Evolutionary conservation across 2,888 invertebrate species (phyloP), one percentile per base, ranked within the genome.

Genomic region (Neoitamus cyanurus): DNA sequence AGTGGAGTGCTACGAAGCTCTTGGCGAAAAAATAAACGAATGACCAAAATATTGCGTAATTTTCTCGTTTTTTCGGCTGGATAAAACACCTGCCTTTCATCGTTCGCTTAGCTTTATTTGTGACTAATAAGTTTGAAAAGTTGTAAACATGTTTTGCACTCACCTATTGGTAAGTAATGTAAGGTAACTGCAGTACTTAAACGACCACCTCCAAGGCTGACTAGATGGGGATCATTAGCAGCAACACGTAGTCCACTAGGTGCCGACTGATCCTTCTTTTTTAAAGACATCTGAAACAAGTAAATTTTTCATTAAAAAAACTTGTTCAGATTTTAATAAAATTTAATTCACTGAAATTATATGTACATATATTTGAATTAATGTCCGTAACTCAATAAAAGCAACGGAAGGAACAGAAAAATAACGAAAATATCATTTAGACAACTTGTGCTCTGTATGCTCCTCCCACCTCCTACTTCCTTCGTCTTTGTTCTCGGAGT

Each of bases 141-240:
- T 58, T 58, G 20, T 25, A 25, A 3, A 58, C 5, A 25, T 58
- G 25, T 48, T 48, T 6, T 2, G 77, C 86, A 88, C 90, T 90
- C 90, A 97, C 97, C 97, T 94, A 96, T 95, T 88, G 96, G 96
- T 89, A 98, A 94, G 87, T 97, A 97, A 91, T 97, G 96, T 88
- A 97, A 93, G 37, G 97, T 97, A 88, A 97, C 96, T n/a, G 97
- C 96, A 42, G 97, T 97, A 91, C 97, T 97, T 86, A 97, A 93
- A 87, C 97, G 93, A 85, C 97, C 97, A 87, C 97, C 96, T 86
- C 97, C 97, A 89, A 97, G 94, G 91, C 97, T 97, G 89, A 98
- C 97, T 90, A 97, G 94, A 92, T 98, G 97, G 48, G 97, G 97
- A 87, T 95, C 94, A 91, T 97, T 97, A 87, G 97, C 95, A 87